Evolutionary conservation across 2,797 vertebrate genomes (phyloP), one percentile per base, ranked within the genome.

Genomic region (Rallus crepitans): DNA sequence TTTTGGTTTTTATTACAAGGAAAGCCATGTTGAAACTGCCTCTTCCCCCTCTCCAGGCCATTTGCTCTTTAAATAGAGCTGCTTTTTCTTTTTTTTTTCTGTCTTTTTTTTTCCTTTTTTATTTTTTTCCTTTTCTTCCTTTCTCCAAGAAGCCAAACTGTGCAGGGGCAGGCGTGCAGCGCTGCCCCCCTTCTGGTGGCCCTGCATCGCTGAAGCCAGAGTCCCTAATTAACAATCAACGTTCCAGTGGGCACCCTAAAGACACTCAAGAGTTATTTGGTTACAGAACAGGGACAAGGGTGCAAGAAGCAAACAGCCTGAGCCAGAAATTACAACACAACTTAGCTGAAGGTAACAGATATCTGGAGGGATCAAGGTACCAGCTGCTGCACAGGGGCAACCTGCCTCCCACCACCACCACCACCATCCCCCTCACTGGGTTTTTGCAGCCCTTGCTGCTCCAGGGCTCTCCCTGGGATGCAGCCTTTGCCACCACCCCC

Each of bases 1-100:
- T 89, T 82, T 92, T 94, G 92, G 80, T 82, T 95, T 94, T 84
- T 70, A 87, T 93, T 90, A 84, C 78, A 77, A 87, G 86, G 73
- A 95, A 92, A 93, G 73, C 68, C 83, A 37, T 94, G 81, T 39
- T 68, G 77, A 53, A 94, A 68, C 63, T 87, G 77, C 73, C 0
- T 3, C 70, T 79, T 94, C 75, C 88, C 77, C 63, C 30, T 91
- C 70, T 90, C 59, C 55, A 11, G 48, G 83, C 66, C 13, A 0
- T 91, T 95, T 87, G 66, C 77, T 95, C 90, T 93, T 93, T 88
- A 84, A 96, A 90, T 88, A 81, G 47, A 7, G 0, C 50, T 40
- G 57, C 47, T 45, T 18, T 19, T 45, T 45, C 42, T 45, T 47
- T 73, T 68, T 37, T 30, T 71, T 47, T 21, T 27, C 14, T 1